Percentiles rank a stretch among this genome's conserved stretches.
Evolutionary conservation across 2,888 invertebrate genomes (phyloP).

Genomic region (Leucoptera coffeella): DNA sequence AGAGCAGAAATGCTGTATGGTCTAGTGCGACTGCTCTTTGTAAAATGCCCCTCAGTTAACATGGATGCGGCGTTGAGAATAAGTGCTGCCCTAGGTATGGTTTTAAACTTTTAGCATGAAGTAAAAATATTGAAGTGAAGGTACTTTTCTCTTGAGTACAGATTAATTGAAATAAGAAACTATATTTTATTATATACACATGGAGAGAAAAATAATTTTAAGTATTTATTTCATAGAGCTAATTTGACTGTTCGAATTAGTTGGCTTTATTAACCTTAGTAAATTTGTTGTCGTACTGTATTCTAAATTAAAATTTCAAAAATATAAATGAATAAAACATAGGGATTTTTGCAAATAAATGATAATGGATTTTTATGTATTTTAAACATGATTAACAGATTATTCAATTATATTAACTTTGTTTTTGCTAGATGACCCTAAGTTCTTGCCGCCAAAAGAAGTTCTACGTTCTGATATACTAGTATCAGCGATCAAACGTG

Average conservation of each 20-base stretch:
- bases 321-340: too few species aligned
- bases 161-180: too few species aligned
- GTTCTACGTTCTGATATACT: constrained; percentile 30
- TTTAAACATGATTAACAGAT: too few species aligned
- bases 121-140: too few species aligned
- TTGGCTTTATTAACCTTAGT: background rate
- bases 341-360: too few species aligned
- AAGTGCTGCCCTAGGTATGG: constrained; percentile 22
- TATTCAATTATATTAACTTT: too few species aligned
- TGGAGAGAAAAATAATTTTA: background rate
- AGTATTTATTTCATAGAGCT: background rate
- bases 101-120: too few species aligned
- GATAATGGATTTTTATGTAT: too few species aligned
- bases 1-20: constrained; percentile 38
- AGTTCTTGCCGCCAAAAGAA: constrained; percentile 33
- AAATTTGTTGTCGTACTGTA: too few species aligned
- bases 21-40: constrained; percentile 28
- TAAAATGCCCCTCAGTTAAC: constrained; percentile 30
- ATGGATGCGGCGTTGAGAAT: constrained; percentile 32
- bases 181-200: constrained; percentile 1
- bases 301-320: too few species aligned
- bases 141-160: too few species aligned
- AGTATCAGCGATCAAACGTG: constrained; percentile 26
- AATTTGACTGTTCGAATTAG: background rate
- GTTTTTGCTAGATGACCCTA: constrained; percentile 36